Conservation (phyloP, 1,140 invertebrate genomes). For the Drosophila nigrodunni region DNA sequence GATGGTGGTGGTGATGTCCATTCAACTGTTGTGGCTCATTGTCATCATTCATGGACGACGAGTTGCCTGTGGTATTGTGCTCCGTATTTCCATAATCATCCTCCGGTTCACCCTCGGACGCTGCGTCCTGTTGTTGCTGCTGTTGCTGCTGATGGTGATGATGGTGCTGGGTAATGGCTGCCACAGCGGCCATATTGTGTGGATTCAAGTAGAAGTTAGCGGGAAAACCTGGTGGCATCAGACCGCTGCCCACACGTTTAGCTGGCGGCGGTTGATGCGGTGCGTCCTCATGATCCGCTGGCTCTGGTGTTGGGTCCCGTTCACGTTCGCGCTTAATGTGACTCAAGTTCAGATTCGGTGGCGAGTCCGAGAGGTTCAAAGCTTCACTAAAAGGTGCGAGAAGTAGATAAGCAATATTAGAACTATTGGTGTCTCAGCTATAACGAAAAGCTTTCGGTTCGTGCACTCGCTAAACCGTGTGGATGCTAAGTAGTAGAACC, state of each 20-base stretch:
- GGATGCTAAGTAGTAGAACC: conserved; percentile 17
- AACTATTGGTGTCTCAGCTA: conserved; percentile 35
- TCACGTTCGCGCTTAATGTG: conserved; percentile 88
- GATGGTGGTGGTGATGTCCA: conserved; percentile 52
- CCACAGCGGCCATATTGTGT: conserved; percentile 82
- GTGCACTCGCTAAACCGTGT: neutral
- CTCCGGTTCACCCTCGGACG: conserved; percentile 73
- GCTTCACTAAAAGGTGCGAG: conserved; percentile 85
- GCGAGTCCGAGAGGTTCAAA: conserved; percentile 87
- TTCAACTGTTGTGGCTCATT: conserved; percentile 63
- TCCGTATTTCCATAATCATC: conserved; percentile 66
- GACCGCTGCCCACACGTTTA: conserved; percentile 85
- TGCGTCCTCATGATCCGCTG: conserved; percentile 65
- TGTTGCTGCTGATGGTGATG: conserved; percentile 51
- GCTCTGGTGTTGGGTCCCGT: conserved; percentile 83
- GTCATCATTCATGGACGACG: conserved; percentile 67
- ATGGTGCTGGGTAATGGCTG: conserved; percentile 70
- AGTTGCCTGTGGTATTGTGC: conserved; percentile 74
- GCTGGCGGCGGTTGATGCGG: conserved; percentile 85
- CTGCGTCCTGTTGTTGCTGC: conserved; percentile 60
- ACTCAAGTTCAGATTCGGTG: conserved; percentile 83
- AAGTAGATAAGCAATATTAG: neutral
- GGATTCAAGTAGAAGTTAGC: conserved; percentile 80
- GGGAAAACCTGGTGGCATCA: conserved; percentile 73
- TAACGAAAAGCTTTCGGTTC: neutral